Percentiles rank a stretch among this genome's conserved stretches.
phyloP scores from a whole-genome alignment of 2,888 invertebrate genomes.

The Xestia ashworthii region DNA sequence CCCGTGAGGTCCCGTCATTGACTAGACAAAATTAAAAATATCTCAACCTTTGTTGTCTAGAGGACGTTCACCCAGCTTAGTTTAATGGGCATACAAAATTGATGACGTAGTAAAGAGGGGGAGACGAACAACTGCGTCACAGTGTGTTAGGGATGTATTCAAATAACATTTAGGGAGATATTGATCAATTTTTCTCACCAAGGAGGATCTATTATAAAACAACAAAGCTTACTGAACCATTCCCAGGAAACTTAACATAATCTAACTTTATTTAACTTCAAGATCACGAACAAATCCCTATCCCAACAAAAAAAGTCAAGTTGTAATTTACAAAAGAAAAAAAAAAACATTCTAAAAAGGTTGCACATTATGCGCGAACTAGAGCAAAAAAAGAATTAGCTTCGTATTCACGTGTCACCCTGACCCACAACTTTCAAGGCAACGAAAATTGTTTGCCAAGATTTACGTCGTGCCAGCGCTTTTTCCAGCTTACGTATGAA shows the following conservation, averaged over 20 bases:
- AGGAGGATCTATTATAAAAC: background rate
- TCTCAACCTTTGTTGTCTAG: background rate
- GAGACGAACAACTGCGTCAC: background rate
- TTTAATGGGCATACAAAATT: background rate
- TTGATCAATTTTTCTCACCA: background rate
- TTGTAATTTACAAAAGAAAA: conserved; percentile 7
- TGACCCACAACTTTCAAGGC: conserved; percentile 81
- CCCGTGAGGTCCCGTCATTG: background rate
- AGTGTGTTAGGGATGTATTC: background rate
- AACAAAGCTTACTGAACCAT: background rate
- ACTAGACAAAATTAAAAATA: conserved; percentile 13
- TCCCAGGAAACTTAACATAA: conserved; percentile 2
- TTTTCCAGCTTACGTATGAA: conserved; percentile 60
- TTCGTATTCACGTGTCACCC: conserved; percentile 68
- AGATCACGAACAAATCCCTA: conserved; percentile 16
- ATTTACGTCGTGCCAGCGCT: conserved; percentile 63
- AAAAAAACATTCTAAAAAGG: conserved; percentile 62
- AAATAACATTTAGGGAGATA: background rate
- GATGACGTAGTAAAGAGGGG: conserved; percentile 14
- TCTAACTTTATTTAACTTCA: conserved; percentile 5
- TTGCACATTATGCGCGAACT: conserved; percentile 65
- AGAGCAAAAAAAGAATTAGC: conserved; percentile 67
- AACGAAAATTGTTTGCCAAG: conserved; percentile 72
- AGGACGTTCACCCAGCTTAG: background rate
- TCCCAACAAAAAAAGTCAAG: conserved; percentile 28